Base-by-base conservation (phyloP, 2,797 vertebrate genomes). In the Sarcoramphus papa region DNA sequence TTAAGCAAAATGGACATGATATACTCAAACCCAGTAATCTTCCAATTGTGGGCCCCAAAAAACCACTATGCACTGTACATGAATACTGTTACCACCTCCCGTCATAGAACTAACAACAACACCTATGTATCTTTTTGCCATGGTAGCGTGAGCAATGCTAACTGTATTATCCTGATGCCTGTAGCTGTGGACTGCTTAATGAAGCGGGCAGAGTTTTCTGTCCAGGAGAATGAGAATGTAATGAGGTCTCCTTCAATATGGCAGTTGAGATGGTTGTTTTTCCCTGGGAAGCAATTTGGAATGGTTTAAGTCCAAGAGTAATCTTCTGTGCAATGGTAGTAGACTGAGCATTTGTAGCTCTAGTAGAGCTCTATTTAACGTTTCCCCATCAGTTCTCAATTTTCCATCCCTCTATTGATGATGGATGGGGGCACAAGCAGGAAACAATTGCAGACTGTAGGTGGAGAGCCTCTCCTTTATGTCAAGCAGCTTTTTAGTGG, bases 1-100 rank as follows among this genome's bases (percentile, higher is more conserved):
- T 76, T 59, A 27, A 69, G 41, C 53, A 45, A 41, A 65, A 25
- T n/a, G 14, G 31, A 68, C 7, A 15, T 9, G 47, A 8, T 40
- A 20, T 76, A 15, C 37, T 72, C 48, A 75, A 82, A 90, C 4
- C 0, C 10, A 74, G 17, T 35, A 62, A 86, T 70, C 28, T 57
- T 80, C n/a, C 33, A 85, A 12, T 30, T 54, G 22, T 41, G 22
- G 41, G 31, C 27, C 35, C 33, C 24, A 2, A 22, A 69, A 62
- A 33, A 2, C 2, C 1, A 1, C 37, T 51, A 1, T 40, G 27
- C 9, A 2, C 57, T 75, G 7, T 62, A 23, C 0, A 0, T 53
- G 41, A 80, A 57, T 50, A 6, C n/a, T 50, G 14, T 62, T 76
- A 40, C 33, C 17, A 14, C 18, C 65, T 76, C 41, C 35, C 9